Base-by-base conservation (phyloP, 1,140 invertebrate genomes). In the Wasmannia auropunctata region DNA sequence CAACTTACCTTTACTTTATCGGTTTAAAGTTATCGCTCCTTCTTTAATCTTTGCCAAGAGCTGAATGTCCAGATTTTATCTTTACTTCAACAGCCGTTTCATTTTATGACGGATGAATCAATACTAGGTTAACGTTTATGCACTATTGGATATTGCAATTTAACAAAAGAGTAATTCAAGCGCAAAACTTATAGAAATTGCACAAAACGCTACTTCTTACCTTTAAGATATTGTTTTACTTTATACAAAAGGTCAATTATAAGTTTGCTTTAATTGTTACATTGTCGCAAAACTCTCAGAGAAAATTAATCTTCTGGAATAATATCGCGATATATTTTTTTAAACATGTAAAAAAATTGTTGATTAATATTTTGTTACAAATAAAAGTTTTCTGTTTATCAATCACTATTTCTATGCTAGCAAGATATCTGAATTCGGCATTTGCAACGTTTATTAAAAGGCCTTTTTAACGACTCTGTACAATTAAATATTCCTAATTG, bases 11-110 rank as follows among this genome's bases (percentile, higher is more conserved):
- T 79, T 49, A 49, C 14, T 65, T 37, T 79, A 51, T 51, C 43
- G 19, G 43, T 7, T 79, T 65, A 79, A 79, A 37, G n/a, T 79
- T 49, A 49, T n/a, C 28, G 28, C 28, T 25, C 40, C 1, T 34
- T 34, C 60, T 65, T 67, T 67, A 63, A 79, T 79, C n/a, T 51
- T 49, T 3, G 11, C 34, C 40, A 63, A 63, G 28, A 46, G 40
- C 14, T 16, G 14, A 65, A 25, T 49, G 6, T 62, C 25, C 25
- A 60, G 74, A 79, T 34, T 14, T 22, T 40, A 4, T 14, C 22
- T 56, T 65, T 65, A 65, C 22, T 65, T n/a, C 10, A 34, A 3
- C 43, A 67, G 3, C 16, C 3, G 14, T 65, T 65, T 25, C 14
- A 63, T 51, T 79, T 67, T 49, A 19, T 25, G 43, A 37, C 10